Conservation (phyloP, 2,888 invertebrate genomes). For the Thera britannica region DNA sequence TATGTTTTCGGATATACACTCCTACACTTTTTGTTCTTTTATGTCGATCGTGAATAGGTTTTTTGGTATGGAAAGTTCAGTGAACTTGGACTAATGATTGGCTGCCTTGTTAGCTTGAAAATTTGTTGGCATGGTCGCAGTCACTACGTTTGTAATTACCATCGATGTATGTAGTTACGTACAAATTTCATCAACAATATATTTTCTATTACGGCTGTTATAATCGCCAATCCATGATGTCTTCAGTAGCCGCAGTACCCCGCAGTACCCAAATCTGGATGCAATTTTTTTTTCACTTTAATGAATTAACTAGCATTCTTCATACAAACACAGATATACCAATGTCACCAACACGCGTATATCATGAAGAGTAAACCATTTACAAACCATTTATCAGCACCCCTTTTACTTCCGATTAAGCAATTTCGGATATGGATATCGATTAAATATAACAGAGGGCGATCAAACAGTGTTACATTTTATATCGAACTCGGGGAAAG, state of each 20-base stretch:
- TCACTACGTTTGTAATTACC: neutral
- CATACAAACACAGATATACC: too few species aligned
- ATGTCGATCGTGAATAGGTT: constrained; percentile 41
- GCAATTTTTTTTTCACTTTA: too few species aligned
- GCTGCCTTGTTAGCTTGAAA: constrained; percentile 7
- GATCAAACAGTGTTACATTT: neutral
- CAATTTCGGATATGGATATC: constrained; percentile 19
- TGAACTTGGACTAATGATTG: constrained; percentile 38
- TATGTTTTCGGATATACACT: constrained; percentile 50
- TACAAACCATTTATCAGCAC: constrained; percentile 11
- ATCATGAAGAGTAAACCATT: neutral
- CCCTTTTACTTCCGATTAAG: constrained; percentile 24
- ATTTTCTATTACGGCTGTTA: neutral
- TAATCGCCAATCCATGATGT: neutral
- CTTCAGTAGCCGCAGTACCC: neutral
- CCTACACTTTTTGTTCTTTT: constrained; percentile 46
- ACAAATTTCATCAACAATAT: neutral
- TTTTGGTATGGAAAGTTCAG: constrained; percentile 46
- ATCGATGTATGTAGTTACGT: neutral
- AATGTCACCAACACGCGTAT: neutral
- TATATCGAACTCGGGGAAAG: too few species aligned
- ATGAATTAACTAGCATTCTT: too few species aligned
- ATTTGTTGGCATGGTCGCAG: neutral
- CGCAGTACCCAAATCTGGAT: neutral
- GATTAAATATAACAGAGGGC: constrained; percentile 11